phyloP scores from a whole-genome alignment of 2,113 vertebrate species.

The Gobiocypris rarus region DNA sequence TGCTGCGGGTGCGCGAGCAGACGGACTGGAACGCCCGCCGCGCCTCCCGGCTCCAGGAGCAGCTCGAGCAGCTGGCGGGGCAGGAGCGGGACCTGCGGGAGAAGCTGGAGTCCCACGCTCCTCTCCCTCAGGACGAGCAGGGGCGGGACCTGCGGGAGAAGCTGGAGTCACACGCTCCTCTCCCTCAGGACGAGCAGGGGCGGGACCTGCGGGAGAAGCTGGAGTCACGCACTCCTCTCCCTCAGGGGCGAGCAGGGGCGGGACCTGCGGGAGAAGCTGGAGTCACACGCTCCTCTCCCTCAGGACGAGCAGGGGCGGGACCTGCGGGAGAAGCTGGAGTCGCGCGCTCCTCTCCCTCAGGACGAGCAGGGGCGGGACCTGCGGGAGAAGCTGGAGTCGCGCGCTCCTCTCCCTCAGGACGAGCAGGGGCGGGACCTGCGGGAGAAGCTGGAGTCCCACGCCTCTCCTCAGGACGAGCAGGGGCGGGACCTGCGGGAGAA shows the following conservation, averaged over 20 bases:
- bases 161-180: constrained; percentile 77
- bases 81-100: constrained; percentile 70
- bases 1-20: constrained; percentile 71
- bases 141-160: constrained; percentile 72
- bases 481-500: constrained; percentile 72
- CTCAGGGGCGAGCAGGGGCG: constrained; percentile 69
- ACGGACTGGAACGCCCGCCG: constrained; percentile 78
- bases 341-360: constrained; percentile 76
- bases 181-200: constrained; percentile 71
- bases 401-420: constrained; percentile 77
- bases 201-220: constrained; percentile 76
- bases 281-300: constrained; percentile 76
- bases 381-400: constrained; percentile 72
- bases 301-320: constrained; percentile 71
- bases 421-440: constrained; percentile 71
- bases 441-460: constrained; percentile 74
- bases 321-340: constrained; percentile 74
- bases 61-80: constrained; percentile 72
- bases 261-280: constrained; percentile 76
- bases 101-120: constrained; percentile 76
- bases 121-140: constrained; percentile 76
- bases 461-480: constrained; percentile 75
- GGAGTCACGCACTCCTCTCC: constrained; percentile 75
- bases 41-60: constrained; percentile 77
- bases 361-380: constrained; percentile 75